Evolutionary conservation across 2,113 vertebrate species (phyloP), one percentile per base, ranked within the genome.

Genomic region (Euleptes europaea): DNA sequence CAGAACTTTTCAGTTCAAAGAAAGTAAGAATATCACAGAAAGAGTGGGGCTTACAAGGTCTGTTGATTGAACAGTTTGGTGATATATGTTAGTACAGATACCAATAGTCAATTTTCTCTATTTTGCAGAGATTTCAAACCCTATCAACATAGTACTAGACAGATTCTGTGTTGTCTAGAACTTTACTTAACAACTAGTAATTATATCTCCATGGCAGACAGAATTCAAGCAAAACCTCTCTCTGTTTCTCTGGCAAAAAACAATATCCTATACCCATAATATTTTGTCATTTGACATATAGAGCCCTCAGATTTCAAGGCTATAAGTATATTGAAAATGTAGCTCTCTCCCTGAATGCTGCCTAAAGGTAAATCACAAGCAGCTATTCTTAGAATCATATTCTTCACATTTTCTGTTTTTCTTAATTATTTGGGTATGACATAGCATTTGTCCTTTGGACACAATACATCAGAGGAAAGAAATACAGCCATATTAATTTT

Each of bases 141-240:
- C 82, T 44, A 65, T 78, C 63, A 86, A 49, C 54, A 26, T 10
- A 86, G 69, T 49, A 71, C 0, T 81, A 21, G 69, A 80, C 26
- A 67, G 65, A 67, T 66, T 74, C 57, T 23, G 10, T 67, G 40
- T 67, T 80, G 78, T 81, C 35, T 44, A 40, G 70, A 19, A 35
- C 26, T 80, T 86, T 67, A 81, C 31, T 66, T 74, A 75, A 40
- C 67, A 80, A 66, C 42, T 35, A 79, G 54, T 72, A 85, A 85
- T 73, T 57, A 66, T 66, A 63, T 66, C 70, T 80, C 78, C 14
- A 40, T 73, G 40, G 40, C 67, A 86, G 63, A 73, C 40, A 75
- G 28, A 54, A 75, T 86, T 74, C 60, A 66, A 42, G 28, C 42
- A 66, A 80, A 80, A 35, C 33, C 38, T 17, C 5, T 51, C 38